These are phyloP conservation scores for Pseudorhiza aurosa DNA, from an alignment of 30 jellyfish, hydroid and myxozoan genomes.

Conservation along the genomic window DNA sequence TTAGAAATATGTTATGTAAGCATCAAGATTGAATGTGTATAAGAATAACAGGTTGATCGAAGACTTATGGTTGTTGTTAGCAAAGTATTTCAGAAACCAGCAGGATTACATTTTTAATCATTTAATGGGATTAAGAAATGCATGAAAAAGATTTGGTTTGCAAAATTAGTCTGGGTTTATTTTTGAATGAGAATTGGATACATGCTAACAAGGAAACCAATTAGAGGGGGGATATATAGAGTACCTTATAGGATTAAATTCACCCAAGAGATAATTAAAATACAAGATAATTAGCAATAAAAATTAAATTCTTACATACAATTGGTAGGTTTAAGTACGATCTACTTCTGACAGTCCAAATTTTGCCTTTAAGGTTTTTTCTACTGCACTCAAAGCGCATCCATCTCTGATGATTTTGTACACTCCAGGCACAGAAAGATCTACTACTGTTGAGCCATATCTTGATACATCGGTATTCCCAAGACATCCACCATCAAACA, in stretches of 20 bases:
- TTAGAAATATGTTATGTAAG: too few species aligned
- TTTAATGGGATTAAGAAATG: too few species aligned
- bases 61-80: too few species aligned
- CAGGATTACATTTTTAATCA: too few species aligned
- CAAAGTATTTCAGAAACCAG: too few species aligned
- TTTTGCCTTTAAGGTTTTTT: constrained; percentile 46
- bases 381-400: constrained; percentile 60
- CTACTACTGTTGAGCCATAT: constrained; percentile 91
- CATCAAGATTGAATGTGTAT: too few species aligned
- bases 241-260: neutral
- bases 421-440: constrained; percentile 66
- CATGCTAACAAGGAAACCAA: too few species aligned
- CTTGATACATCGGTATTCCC: constrained; percentile 83
- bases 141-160: too few species aligned
- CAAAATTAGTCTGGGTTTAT: too few species aligned
- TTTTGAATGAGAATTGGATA: too few species aligned
- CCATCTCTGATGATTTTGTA: constrained; percentile 84
- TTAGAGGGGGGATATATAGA: neutral
- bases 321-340: neutral
- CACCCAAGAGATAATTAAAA: neutral
- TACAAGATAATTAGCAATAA: neutral
- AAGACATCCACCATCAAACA: constrained; percentile 93
- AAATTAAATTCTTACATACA: neutral
- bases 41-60: too few species aligned
- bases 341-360: constrained; percentile 24